Evolutionary conservation across 1,140 invertebrate genomes (phyloP).

Genomic region (Charaxes varanes): DNA sequence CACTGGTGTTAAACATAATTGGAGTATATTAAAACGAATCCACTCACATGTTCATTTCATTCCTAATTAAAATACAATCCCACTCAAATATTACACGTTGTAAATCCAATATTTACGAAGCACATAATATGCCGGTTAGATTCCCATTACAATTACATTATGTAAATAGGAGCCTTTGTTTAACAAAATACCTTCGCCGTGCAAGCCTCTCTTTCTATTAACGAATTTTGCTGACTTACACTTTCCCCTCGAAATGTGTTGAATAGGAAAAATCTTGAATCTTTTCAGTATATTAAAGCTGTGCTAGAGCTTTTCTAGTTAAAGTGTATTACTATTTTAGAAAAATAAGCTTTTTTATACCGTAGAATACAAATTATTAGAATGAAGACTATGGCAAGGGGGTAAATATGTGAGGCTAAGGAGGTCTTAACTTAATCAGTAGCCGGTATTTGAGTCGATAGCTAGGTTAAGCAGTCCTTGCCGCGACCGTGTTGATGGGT

Average conservation of each 20-base stretch:
- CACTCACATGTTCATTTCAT: conserved; percentile 10
- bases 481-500: too few relatives aligned
- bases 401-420: too few relatives aligned
- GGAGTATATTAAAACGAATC: conserved; percentile 3
- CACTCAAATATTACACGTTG: conserved; percentile 9
- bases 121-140: conserved; percentile 17
- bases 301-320: conserved; percentile 11
- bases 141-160: conserved; percentile 20
- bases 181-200: conserved; percentile 17
- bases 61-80: conserved; percentile 18
- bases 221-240: conserved; percentile 23
- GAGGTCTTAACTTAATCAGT: too few relatives aligned
- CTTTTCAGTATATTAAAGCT: conserved; percentile 15
- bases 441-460: too few relatives aligned
- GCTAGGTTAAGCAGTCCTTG: too few relatives aligned
- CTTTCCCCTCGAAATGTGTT: conserved; percentile 22
- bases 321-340: conserved; percentile 10
- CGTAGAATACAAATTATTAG: too few relatives aligned
- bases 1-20: too few relatives aligned
- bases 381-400: too few relatives aligned
- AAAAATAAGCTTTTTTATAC: too few relatives aligned
- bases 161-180: conserved; percentile 21
- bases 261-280: conserved; percentile 23
- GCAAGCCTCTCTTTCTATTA: conserved; percentile 24
- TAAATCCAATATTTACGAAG: conserved; percentile 15